Base-by-base conservation (phyloP, 2,113 vertebrate species). In the Oncorhynchus keta region DNA sequence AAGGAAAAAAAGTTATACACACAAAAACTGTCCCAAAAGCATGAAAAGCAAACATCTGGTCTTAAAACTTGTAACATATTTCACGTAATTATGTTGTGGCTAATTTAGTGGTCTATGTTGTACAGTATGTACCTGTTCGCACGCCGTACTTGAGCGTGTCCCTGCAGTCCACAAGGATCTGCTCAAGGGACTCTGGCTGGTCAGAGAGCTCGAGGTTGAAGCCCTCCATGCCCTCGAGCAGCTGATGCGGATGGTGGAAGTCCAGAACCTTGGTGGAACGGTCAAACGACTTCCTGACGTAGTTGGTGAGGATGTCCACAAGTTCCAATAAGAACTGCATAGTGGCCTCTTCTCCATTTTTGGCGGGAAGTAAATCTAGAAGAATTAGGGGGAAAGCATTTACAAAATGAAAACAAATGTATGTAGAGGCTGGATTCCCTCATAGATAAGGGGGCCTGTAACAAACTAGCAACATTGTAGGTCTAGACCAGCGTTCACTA, bases 211-310 rank as follows among this genome's bases (percentile, higher is more conserved):
- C 98, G 90, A 99, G 91, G 85, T 98, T 99, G 89, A 99, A 99
- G 82, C 98, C 98, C 88, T 99, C 97, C 93, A 99, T 97, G 68
- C 98, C 98, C 78, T 99, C 97, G 79, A 99, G 91, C 16, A 99
- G 95, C 90, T 99, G 98, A 84, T 99, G 98, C 0, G 98, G 97
- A 76, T 99, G 98, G 74, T 99, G 97, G 86, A 99, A 99, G 83
- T 99, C 98, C 91, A 99, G 88, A 66, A 99, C 97, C 90, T 99
- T 99, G 83, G 97, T 99, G 88, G 97, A 99, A 77, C 98, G 95
- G 80, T 99, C 98, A 11, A 99, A 99, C 0, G 98, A 99, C 92
- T 99, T 99, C 88, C 90, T 94, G 81, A 99, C 94, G 4, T 99
- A 99, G 83, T 95, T 98, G 80, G 98, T 95, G 70, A 99, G 97